Base-by-base conservation (phyloP, 2,797 vertebrate species). In the Tamandua tetradactyla region DNA sequence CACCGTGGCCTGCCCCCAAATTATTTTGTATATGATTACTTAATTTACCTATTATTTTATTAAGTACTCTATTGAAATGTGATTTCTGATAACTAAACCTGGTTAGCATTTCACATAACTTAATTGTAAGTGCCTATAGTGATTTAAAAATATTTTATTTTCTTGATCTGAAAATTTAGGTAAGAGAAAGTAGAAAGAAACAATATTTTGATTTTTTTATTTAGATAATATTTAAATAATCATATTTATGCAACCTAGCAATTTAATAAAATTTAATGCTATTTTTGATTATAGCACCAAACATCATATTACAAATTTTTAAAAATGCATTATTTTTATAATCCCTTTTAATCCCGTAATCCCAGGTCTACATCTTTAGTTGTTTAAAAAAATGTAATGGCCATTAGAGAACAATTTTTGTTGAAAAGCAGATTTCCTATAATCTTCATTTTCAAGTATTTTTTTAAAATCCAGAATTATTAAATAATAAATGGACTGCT, bases 1-100 rank as follows among this genome's bases (percentile, higher is more conserved):
- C n/a, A n/a, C n/a, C n/a, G n/a, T n/a, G n/a, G n/a, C n/a, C n/a
- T n/a, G n/a, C n/a, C n/a, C n/a, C n/a, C n/a, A n/a, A 40, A 81
- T 95, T 82, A 1, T 91, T 95, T 27, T 59, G 42, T 20, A 42
- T 62, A 2, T 64, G 52, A 83, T 55, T 8, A 92, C 25, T 85
- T 97, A 32, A 72, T 35, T 91, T 87, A 72, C 69, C 44, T 74
- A 42, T 83, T 76, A 40, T 91, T 93, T 93, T 49, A 61, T 82
- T 23, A 87, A 25, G 23, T 80, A 91, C 62, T 82, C 25, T 74
- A 69, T 5, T 42, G 68, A 75, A 85, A 85, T 72, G 12, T 75
- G 89, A 20, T 22, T 37, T 12, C 4, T 49, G 27, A 9, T 85
- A 88, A 86, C 4, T 47, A 91, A 84, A 87, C 2, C 71, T 9